phyloP scores from a whole-genome alignment of 2,797 vertebrate species.

The Micromesistius poutassou region DNA sequence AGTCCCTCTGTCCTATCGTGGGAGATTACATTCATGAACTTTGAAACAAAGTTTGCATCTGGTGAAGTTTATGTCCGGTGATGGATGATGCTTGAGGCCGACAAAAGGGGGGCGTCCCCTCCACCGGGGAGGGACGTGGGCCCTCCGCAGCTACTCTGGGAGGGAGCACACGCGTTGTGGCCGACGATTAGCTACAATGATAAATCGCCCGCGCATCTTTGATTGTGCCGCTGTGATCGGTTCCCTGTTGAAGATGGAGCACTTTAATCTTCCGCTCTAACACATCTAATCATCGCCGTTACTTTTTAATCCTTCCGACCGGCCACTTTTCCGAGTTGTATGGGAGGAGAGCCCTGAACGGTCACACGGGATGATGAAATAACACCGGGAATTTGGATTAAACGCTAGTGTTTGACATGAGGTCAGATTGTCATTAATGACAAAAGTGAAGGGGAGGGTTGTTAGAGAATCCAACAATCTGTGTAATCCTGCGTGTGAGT shows the following conservation, averaged over 20 bases:
- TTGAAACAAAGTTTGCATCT: background rate
- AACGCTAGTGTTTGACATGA: background rate
- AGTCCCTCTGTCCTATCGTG: background rate
- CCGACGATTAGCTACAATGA: constrained; percentile 22
- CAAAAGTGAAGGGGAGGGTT: background rate
- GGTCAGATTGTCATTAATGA: background rate
- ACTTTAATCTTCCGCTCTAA: constrained; percentile 66
- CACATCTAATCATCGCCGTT: constrained; percentile 52
- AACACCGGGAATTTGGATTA: constrained; percentile 18
- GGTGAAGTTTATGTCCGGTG: background rate
- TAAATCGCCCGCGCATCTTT: constrained; percentile 49
- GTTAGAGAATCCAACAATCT: background rate
- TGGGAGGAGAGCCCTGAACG: constrained; percentile 20
- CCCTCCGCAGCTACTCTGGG: background rate
- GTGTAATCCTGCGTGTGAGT: constrained; percentile 11
- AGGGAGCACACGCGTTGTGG: background rate
- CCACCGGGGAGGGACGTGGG: background rate
- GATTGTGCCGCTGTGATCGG: constrained; percentile 42
- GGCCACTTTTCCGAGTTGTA: constrained; percentile 24
- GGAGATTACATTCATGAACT: background rate
- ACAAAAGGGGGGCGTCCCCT: background rate
- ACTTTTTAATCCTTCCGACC: constrained; percentile 53
- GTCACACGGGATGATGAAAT: constrained; percentile 43
- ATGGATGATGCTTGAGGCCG: background rate
- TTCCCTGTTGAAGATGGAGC: constrained; percentile 51